Evolutionary conservation across 2,113 vertebrate genomes (phyloP), one percentile per base, ranked within the genome.

Genomic region (Microtus pennsylvanicus): DNA sequence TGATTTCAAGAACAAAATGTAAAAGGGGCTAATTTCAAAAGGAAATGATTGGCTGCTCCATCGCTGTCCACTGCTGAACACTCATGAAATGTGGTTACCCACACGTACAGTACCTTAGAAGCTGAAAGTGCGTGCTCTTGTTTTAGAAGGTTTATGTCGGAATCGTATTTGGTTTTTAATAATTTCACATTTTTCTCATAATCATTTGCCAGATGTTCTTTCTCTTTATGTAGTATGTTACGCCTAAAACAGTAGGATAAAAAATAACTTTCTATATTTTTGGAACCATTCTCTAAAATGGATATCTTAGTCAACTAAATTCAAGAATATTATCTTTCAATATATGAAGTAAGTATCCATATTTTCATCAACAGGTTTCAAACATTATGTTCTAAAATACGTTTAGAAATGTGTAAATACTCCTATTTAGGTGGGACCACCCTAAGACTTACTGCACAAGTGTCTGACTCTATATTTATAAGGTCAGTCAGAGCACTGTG

Each of bases 71-170:
- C 7, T 28, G 63, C 35, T 52, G 13, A 93, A 4, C 7, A 52
- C 0, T 7, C 58, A 58, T 58, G 19, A 58, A 58, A 58, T 7
- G 58, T 58, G 58, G 58, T 21, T 4, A 17, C 11, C 65, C 45
- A 28, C 33, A 86, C 65, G 82, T 89, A 35, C 70, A 50, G 8
- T 98, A 99, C 99, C 99, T 99, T 99, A 82, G 99, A 98, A 87
- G 99, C 97, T 87, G 99, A 99, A 50, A 99, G 96, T 17, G 98
- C 98, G 22, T 99, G 99, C 55, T 99, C 99, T 97, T 99, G 98
- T 86, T 99, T 99, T 77, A 99, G 97, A 96, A 99, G 98, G 97
- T 95, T 98, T 67, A 99, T 65, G 91, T 99, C 99, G 0, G 98
- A 97, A 75, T 99, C 98, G 3, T 98, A 98, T 96, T 99, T 99